Conservation (phyloP, 1,140 invertebrate species). For the Nomia melanderi region DNA sequence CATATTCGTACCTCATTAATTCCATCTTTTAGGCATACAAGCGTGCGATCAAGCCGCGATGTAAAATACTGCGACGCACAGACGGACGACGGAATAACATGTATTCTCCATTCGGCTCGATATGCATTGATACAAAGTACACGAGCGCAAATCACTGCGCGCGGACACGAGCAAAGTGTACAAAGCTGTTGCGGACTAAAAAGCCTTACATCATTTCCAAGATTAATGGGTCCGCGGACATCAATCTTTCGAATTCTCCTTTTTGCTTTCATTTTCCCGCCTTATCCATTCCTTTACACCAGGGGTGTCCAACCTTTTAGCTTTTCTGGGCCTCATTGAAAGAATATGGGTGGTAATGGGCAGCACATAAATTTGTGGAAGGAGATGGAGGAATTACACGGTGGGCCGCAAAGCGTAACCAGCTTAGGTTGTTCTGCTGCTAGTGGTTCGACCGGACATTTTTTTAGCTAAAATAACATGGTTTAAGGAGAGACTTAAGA, state of each 20-base stretch:
- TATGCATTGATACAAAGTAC: constrained; percentile 47
- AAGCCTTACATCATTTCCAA: constrained; percentile 10
- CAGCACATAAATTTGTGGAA: too few species aligned
- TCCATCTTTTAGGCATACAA: neutral
- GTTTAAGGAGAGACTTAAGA: too few species aligned
- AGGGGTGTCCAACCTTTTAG: too few species aligned
- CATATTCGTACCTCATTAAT: constrained; percentile 1
- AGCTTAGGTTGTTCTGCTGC: too few species aligned
- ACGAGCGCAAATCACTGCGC: constrained; percentile 31
- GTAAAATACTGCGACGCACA: neutral
- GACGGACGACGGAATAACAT: constrained; percentile 36
- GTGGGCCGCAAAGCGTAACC: too few species aligned
- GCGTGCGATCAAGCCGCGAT: neutral
- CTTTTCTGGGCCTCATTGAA: too few species aligned
- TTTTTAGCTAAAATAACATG: too few species aligned
- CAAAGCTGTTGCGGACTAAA: constrained; percentile 28
- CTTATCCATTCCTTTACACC: neutral
- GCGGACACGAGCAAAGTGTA: neutral
- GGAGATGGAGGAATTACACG: too few species aligned
- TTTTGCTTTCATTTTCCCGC: neutral
- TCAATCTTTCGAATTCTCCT: constrained; percentile 11
- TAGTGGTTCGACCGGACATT: too few species aligned
- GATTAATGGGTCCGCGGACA: constrained; percentile 36
- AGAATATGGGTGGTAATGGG: too few species aligned
- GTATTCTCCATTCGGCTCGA: constrained; percentile 59